phyloP scores from a whole-genome alignment of 2,888 invertebrate genomes.

The Hydroisotoma schaefferi region DNA sequence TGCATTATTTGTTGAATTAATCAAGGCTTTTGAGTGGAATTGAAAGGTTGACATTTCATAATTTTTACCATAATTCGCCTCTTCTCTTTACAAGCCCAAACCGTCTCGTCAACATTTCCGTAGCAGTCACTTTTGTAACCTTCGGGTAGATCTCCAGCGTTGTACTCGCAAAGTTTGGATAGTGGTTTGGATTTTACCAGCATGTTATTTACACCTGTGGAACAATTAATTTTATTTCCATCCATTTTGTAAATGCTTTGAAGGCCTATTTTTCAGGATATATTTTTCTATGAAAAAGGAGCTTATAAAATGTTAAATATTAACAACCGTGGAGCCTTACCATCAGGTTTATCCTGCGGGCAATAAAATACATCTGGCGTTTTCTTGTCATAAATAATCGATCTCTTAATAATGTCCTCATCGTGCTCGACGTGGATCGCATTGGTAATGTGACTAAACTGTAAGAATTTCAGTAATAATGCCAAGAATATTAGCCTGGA shows the following conservation, averaged over 20 bases:
- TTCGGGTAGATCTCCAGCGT: conserved; percentile 62
- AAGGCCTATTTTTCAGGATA: not conserved
- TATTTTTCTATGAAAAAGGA: conserved; percentile 1
- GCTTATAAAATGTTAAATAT: not conserved
- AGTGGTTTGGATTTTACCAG: conserved; percentile 59
- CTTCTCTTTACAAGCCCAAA: conserved; percentile 76
- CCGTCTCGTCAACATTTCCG: conserved; percentile 73
- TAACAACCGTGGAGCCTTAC: conserved; percentile 49
- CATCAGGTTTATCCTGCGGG: conserved; percentile 71
- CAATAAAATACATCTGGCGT: conserved; percentile 77
- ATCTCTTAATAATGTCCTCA: conserved; percentile 68
- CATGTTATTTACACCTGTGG: conserved; percentile 42
- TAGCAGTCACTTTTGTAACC: conserved; percentile 76
- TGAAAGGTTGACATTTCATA: no score
- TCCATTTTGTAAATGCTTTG: not conserved
- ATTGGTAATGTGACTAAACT: not conserved
- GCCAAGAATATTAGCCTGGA: no score
- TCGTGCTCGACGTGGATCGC: conserved; percentile 27
- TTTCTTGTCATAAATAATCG: conserved; percentile 73
- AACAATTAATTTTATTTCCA: not conserved
- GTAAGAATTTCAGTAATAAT: no score
- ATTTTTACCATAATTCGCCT: conserved; percentile 74
- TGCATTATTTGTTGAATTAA: conserved; percentile 4
- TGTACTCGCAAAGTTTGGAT: conserved; percentile 69
- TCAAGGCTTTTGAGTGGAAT: no score